phyloP scores from a whole-genome alignment of 2,113 vertebrate genomes.

The Dolichallabes microphthalmus region DNA sequence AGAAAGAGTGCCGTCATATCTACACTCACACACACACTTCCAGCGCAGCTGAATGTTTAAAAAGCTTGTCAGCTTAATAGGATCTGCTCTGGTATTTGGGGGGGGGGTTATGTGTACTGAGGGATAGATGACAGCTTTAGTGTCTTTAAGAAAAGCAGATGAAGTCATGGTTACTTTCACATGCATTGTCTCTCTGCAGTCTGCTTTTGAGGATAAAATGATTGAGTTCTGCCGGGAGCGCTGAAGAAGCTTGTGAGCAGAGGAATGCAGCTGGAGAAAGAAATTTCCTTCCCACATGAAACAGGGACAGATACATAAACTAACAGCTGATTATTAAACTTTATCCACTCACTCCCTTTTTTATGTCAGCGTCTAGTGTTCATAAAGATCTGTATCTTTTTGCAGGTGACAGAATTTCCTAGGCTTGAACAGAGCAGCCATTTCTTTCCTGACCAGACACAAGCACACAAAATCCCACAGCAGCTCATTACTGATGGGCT shows the following conservation, averaged over 20 bases:
- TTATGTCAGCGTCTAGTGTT: too few relatives aligned
- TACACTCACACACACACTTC: slow-evolving; percentile 3
- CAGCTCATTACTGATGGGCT: slow-evolving; percentile 2
- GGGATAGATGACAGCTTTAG: slow-evolving; percentile 53
- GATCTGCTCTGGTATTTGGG: slow-evolving; percentile 47
- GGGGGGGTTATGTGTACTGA: slow-evolving; percentile 6
- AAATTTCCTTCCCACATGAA: not conserved
- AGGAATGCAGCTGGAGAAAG: slow-evolving; percentile 3
- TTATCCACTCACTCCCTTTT: not conserved
- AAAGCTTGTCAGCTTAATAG: slow-evolving; percentile 42
- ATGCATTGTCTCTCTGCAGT: slow-evolving; percentile 35
- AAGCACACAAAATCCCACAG: slow-evolving; percentile 1
- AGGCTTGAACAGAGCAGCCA: not conserved
- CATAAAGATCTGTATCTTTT: not conserved
- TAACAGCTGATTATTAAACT: not conserved
- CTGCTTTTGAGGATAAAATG: slow-evolving; percentile 20
- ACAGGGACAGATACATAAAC: not conserved
- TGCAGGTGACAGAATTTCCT: not conserved
- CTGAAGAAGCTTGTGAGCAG: not conserved
- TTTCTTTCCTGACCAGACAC: not conserved
- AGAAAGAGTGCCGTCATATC: slow-evolving; percentile 8
- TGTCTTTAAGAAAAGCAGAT: slow-evolving; percentile 63
- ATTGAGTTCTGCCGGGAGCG: not conserved
- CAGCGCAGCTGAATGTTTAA: slow-evolving; percentile 31
- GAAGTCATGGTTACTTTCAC: slow-evolving; percentile 65